Evolutionary conservation across 2,888 invertebrate genomes (phyloP).

Genomic region (Augochlorella aurata): DNA sequence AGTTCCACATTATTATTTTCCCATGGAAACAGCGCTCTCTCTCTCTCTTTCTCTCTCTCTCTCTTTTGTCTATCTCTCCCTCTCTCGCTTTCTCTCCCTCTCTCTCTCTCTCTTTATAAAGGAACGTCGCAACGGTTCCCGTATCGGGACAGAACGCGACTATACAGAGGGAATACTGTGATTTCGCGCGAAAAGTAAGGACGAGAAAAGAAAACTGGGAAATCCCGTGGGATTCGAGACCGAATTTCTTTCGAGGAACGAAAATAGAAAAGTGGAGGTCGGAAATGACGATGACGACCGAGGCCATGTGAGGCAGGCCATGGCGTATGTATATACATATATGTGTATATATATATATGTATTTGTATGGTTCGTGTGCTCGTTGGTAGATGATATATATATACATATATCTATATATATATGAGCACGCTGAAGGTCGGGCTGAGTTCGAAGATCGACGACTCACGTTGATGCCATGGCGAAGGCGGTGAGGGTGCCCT

Average conservation of each 20-base stretch:
- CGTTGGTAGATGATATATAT: background rate
- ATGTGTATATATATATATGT: slow-evolving; percentile 26
- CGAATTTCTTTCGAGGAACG: background rate
- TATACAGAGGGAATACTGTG: background rate
- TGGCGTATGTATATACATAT: slow-evolving; percentile 29
- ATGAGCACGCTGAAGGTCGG: slow-evolving; percentile 74
- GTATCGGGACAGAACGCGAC: background rate
- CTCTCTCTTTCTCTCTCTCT: background rate
- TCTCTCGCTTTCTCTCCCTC: background rate
- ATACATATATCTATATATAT: slow-evolving; percentile 10
- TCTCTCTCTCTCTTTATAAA: too few species aligned
- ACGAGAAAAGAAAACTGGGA: background rate
- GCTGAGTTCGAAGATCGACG: slow-evolving; percentile 77
- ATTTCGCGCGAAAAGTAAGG: background rate
- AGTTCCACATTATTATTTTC: background rate
- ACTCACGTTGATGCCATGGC: slow-evolving; percentile 96
- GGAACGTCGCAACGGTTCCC: too few species aligned
- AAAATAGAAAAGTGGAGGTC: slow-evolving; percentile 34
- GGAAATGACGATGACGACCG: slow-evolving; percentile 68
- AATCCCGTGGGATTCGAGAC: slow-evolving; percentile 18
- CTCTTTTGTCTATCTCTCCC: background rate
- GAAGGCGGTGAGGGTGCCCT: slow-evolving; percentile 93
- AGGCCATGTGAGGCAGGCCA: slow-evolving; percentile 78
- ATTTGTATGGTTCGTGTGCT: background rate
- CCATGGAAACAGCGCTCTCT: too few species aligned